Base-by-base conservation (phyloP, 2,888 invertebrate species). In the Tenodera sinensis region DNA sequence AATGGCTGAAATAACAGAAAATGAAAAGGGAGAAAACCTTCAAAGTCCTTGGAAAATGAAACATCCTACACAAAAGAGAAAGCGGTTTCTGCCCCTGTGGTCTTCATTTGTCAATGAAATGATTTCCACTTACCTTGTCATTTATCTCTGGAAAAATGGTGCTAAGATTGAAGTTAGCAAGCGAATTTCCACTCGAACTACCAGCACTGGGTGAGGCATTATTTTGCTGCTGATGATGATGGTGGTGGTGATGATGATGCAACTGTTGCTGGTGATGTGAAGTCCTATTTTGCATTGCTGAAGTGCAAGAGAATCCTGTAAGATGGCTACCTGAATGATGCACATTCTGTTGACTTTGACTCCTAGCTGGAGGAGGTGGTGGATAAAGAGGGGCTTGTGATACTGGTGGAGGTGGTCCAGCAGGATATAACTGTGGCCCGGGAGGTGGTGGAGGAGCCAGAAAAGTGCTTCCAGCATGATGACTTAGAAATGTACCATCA, bases 131-230 rank as follows among this genome's bases (percentile, higher is more conserved):
- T 82, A 93, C 94, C 92, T 94, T 95, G 89, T 94, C 94, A 92
- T 97, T 97, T 91, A 97, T 97, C 94, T 97, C 97, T 2, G 97
- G 97, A 93, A 97, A 97, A 92, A 97, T 97, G 0, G 97, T 96
- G 92, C 97, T 97, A 83, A 97, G 94, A 93, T 97, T 97, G 92
- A 97, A 97, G 93, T 97, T 97, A 1, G 97, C 96, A 81, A 96
- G 93, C 89, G 95, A 94, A 8, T 94, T 95, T 82, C 95, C 94
- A 20, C 91, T 84, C 8, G 88, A 47, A 82, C 87, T 89, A 28
- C 83, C 81, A 83, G 89, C 88, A 81, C 82, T 89, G 25, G 90
- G 90, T 34, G 90, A 90, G 8, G 84, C 88, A n/a, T 83, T 87
- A 34, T 88, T 84, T 87, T 85, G 88, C 54, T 42, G 83, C 83